Evolutionary conservation across 2,888 invertebrate species (phyloP).

Genomic region (Opisthograptis luteolata): DNA sequence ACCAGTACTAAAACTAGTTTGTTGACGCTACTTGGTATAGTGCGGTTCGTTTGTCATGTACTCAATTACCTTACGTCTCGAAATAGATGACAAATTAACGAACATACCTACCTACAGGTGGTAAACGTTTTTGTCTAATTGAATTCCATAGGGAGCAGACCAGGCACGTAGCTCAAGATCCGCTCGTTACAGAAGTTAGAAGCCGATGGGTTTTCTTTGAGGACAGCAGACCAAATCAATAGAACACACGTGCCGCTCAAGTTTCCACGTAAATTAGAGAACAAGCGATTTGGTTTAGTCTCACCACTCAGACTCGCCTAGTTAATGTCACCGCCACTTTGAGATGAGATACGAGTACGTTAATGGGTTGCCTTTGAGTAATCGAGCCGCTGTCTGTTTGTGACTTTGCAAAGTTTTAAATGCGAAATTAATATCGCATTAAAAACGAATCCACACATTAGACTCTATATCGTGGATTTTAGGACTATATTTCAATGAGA

Average conservation of each 20-base stretch:
- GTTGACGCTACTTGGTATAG: not conserved
- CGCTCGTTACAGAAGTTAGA: slow-evolving; percentile 23
- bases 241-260: slow-evolving; percentile 59
- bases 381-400: slow-evolving; percentile 35
- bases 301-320: slow-evolving; percentile 45
- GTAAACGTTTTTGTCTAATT: slow-evolving; percentile 24
- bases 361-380: slow-evolving; percentile 56
- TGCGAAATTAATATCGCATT: slow-evolving; percentile 47
- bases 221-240: slow-evolving; percentile 54
- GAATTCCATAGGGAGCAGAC: slow-evolving; percentile 13
- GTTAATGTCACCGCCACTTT: slow-evolving; percentile 55
- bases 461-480: slow-evolving; percentile 16
- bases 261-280: slow-evolving; percentile 55
- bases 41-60: not conserved
- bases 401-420: slow-evolving; percentile 43
- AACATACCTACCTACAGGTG: not conserved
- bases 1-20: too few species aligned
- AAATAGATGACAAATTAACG: slow-evolving; percentile 11
- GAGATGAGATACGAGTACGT: slow-evolving; percentile 52
- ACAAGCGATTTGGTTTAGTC: slow-evolving; percentile 47
- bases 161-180: slow-evolving; percentile 28
- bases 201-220: slow-evolving; percentile 18
- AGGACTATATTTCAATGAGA: slow-evolving; percentile 3
- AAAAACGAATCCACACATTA: not conserved
- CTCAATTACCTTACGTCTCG: slow-evolving; percentile 6